A percentile compares a stretch with the other conserved stretches of the same genome.
phyloP scores from a whole-genome alignment of 2,888 invertebrate species.

The Volucella inflata region DNA sequence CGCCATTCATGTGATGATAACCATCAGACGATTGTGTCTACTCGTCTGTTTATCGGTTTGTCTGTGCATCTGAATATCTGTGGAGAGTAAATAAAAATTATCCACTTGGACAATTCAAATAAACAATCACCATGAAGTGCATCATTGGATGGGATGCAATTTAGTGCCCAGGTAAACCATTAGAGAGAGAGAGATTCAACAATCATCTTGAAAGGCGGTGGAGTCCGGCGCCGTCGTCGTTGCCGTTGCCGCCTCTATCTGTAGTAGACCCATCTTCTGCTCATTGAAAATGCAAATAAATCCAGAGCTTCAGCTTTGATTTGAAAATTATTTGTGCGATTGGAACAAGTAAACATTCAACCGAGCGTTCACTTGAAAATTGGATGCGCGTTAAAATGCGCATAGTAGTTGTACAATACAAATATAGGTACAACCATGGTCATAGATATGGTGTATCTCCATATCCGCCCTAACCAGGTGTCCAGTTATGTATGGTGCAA shows the following conservation, averaged over 20 bases:
- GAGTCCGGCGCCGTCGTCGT: too few relatives aligned
- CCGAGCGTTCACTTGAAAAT: slow-evolving; percentile 17
- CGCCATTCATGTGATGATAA: slow-evolving; percentile 9
- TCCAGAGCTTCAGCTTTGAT: slow-evolving; percentile 25
- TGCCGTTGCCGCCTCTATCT: neutral
- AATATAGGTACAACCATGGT: too few relatives aligned
- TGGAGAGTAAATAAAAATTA: slow-evolving; percentile 42
- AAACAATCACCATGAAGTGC: slow-evolving; percentile 45
- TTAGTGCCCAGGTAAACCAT: slow-evolving; percentile 2
- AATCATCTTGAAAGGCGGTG: slow-evolving; percentile 17
- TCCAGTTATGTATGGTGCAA: slow-evolving; percentile 12
- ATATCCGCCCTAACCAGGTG: neutral
- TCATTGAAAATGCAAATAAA: slow-evolving; percentile 49
- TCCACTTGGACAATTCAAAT: slow-evolving; percentile 43
- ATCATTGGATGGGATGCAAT: slow-evolving; percentile 2
- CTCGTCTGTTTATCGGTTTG: too few relatives aligned
- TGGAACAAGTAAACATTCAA: slow-evolving; percentile 46
- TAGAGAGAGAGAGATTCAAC: neutral
- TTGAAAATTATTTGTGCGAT: slow-evolving; percentile 27
- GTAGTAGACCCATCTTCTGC: neutral
- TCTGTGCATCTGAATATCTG: neutral
- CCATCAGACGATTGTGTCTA: neutral
- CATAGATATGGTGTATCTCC: too few relatives aligned
- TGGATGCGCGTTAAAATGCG: slow-evolving; percentile 1
- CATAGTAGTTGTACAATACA: too few relatives aligned